phyloP scores from a whole-genome alignment of 2,797 vertebrate species.

The Eremophila alpestris region DNA sequence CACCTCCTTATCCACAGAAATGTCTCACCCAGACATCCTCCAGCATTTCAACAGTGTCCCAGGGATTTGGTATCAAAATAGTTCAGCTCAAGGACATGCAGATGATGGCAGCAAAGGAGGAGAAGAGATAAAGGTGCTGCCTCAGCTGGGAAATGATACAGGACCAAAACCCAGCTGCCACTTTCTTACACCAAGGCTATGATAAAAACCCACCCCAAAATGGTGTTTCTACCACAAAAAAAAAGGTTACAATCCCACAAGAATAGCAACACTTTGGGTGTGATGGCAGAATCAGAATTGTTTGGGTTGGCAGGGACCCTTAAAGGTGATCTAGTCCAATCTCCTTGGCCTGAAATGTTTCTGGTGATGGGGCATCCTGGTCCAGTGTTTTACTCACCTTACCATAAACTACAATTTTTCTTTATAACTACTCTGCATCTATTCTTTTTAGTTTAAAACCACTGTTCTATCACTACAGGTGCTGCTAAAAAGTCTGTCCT shows the following conservation, averaged over 20 bases:
- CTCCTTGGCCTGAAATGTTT: neutral
- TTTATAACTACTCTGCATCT: neutral
- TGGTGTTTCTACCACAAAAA: neutral
- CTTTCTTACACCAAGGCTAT: neutral
- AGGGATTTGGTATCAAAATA: neutral
- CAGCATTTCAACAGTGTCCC: neutral
- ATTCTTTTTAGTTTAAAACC: neutral
- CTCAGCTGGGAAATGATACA: neutral
- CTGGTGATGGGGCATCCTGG: neutral
- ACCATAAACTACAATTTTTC: neutral
- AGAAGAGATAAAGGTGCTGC: neutral
- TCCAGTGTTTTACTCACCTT: neutral
- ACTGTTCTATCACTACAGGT: neutral
- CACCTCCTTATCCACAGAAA: neutral
- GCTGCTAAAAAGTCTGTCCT: neutral
- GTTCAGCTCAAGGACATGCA: neutral
- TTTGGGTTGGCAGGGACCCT: neutral
- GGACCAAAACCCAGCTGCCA: neutral
- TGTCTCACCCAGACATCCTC: neutral
- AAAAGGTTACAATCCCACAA: neutral
- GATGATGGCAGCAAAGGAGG: neutral
- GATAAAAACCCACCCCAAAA: fast-evolving
- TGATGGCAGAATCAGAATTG: neutral
- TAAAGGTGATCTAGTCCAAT: neutral
- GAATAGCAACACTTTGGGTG: neutral